Conservation (phyloP, 2,113 vertebrate genomes). For the Cololabis saira region DNA sequence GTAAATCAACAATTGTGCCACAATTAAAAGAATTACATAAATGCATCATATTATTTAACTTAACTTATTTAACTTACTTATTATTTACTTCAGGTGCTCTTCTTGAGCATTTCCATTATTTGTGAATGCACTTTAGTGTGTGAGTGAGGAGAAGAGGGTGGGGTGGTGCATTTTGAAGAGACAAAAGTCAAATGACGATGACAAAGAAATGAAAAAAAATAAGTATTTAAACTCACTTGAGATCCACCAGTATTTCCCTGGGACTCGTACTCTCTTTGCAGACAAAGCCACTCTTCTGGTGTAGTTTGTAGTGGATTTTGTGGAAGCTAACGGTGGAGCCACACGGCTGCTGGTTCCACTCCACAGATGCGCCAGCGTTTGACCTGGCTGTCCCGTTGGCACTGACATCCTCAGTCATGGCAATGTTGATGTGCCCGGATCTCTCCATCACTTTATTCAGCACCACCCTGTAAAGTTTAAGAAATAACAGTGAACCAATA, state of each 20-base stretch:
- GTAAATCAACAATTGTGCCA: too few species aligned
- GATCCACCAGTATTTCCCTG: slow-evolving; percentile 74
- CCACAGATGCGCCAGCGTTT: slow-evolving; percentile 20
- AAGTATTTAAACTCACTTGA: slow-evolving; percentile 72
- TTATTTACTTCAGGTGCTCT: too few species aligned
- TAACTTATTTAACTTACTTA: too few species aligned
- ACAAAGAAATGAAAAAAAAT: neutral
- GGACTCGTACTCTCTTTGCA: slow-evolving; percentile 50
- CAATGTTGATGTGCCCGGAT: slow-evolving; percentile 62
- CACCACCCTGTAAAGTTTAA: neutral
- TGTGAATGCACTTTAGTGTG: too few species aligned
- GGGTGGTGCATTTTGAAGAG: neutral
- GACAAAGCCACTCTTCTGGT: slow-evolving; percentile 54
- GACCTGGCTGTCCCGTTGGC: slow-evolving; percentile 57
- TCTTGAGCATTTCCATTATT: too few species aligned
- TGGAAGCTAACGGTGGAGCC: slow-evolving; percentile 83
- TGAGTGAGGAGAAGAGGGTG: too few species aligned
- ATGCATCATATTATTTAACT: too few species aligned
- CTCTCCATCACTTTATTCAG: slow-evolving; percentile 53
- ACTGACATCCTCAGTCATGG: slow-evolving; percentile 62
- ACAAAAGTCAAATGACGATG: neutral
- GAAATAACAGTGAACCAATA: neutral
- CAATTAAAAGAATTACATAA: too few species aligned
- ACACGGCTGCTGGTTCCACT: slow-evolving; percentile 10
- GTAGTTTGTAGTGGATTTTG: slow-evolving; percentile 76